A percentile compares a stretch with the other conserved stretches of the same genome.
These are phyloP conservation scores for Halocaridina rubra DNA, from an alignment of 2,888 invertebrate species.

Conservation along the genomic window DNA sequence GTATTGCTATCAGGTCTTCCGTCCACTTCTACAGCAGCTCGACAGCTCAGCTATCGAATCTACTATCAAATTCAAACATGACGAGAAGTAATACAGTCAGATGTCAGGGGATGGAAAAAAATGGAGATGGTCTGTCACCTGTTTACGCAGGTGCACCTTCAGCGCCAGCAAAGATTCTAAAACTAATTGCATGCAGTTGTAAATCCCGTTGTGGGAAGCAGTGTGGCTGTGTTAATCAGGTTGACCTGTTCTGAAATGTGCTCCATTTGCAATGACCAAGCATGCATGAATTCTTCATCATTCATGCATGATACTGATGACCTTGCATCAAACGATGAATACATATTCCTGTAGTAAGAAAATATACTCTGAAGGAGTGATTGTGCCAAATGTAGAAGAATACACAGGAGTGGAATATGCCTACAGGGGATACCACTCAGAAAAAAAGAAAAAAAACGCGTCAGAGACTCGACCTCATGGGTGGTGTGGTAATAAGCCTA, in stretches of 20 bases:
- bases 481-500: neutral
- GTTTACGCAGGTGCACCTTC: neutral
- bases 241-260: constrained; percentile 17
- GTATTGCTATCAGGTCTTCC: constrained; percentile 66
- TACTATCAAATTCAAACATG: constrained; percentile 66
- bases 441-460: neutral
- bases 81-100: constrained; percentile 64
- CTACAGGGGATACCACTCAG: neutral
- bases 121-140: constrained; percentile 12
- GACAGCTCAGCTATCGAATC: constrained; percentile 66
- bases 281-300: constrained; percentile 63
- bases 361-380: neutral
- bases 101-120: constrained; percentile 66
- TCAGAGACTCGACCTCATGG: neutral
- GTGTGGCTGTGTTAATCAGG: neutral
- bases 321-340: neutral
- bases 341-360: neutral
- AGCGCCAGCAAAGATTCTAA: neutral
- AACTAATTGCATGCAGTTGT: neutral
- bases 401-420: neutral
- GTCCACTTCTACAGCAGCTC: constrained; percentile 66
- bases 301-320: no score
- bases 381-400: neutral
- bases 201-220: constrained; percentile 3
- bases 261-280: constrained; percentile 65